Evolutionary conservation across 2,888 invertebrate genomes (phyloP), one percentile per base, ranked within the genome.

Genomic region (Hyppa rectilinea): DNA sequence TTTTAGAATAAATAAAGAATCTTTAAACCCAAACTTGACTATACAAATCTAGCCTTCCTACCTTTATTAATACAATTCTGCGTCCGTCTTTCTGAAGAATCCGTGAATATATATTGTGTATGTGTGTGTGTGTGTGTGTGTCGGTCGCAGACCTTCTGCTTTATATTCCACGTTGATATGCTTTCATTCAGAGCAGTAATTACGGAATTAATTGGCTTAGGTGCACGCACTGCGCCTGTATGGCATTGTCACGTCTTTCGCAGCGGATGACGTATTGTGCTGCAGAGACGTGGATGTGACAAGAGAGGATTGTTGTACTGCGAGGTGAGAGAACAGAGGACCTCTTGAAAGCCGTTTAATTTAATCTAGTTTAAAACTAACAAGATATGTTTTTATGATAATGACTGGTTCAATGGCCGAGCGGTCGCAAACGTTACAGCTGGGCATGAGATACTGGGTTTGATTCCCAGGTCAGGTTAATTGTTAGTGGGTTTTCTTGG

Each of bases 131-230:
- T n/a, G n/a, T n/a, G n/a, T n/a, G n/a, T n/a, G n/a, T 20, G 2
- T 26, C 4, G 14, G 2, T n/a, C 20, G 29, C 29, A 31, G n/a
- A 47, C 29, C 71, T 71, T 71, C 78, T 71, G 10, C 6, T 1
- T 12, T 5, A 0, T 4, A 20, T 29, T 20, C 5, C n/a, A 20
- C 14, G 1, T 0, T 40, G 34, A 23, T 0, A n/a, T 36, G 38
- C 43, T 43, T 56, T 50, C 17, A 60, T 56, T 50, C 43, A 60
- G 38, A 14, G 34, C 45, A 40, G 43, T 64, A 64, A 75, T 78
- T 56, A 50, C n/a, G 23, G 55, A 34, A 64, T 78, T 78, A 78
- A 75, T 75, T 71, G 64, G 60, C 55, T 60, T 12, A 34, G 38
- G 40, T 64, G 78, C 78, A 55, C 14, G 60, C 20, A 55, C 31